phyloP scores from a whole-genome alignment of 2,113 vertebrate genomes.

The Hepsetus odoe region DNA sequence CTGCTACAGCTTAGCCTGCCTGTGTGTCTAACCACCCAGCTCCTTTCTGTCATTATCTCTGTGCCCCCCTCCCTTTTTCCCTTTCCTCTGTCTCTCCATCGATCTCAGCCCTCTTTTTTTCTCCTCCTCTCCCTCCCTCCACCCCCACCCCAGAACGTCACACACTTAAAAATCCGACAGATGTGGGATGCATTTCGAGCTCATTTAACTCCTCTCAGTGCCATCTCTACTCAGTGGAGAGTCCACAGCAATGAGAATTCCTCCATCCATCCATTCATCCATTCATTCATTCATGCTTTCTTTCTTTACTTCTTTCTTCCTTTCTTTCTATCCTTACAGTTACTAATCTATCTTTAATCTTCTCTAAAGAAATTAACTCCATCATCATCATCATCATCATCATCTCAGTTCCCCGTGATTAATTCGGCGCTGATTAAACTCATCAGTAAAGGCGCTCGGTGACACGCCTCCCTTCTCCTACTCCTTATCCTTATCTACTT shows the following conservation, averaged over 20 bases:
- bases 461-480: not conserved
- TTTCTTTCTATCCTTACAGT: not conserved
- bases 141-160: constrained; percentile 75
- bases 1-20: constrained; percentile 44
- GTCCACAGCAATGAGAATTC: not conserved
- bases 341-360: not conserved
- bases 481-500: not conserved
- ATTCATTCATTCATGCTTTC: not conserved
- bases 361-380: not conserved
- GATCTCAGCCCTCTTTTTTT: constrained; percentile 80
- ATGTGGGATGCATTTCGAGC: constrained; percentile 84
- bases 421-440: not conserved
- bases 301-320: not conserved
- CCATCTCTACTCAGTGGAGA: constrained; percentile 41
- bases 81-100: constrained; percentile 77
- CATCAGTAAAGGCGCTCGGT: not conserved
- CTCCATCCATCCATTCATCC: no score
- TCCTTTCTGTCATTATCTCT: constrained; percentile 80
- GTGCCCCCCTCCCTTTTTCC: constrained; percentile 75
- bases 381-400: not conserved
- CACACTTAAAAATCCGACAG: constrained; percentile 84
- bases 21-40: constrained; percentile 66
- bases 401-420: not conserved
- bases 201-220: constrained; percentile 81
- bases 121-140: constrained; percentile 63